Base-by-base conservation (phyloP, 2,888 invertebrate species). In the Lamellibrachia columna region DNA sequence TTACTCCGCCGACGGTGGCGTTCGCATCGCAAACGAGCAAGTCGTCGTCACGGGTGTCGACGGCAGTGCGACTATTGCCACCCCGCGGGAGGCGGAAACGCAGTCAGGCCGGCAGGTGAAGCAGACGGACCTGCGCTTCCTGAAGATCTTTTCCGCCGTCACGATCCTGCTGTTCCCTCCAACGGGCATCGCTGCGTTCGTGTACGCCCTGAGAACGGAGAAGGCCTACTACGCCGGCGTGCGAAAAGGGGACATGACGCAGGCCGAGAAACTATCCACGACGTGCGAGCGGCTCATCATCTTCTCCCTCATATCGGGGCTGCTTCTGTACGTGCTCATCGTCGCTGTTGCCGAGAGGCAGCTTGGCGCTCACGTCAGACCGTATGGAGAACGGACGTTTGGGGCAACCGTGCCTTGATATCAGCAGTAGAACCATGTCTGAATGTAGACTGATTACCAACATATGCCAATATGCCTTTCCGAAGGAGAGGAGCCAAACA, bases 81-180 rank as follows among this genome's bases (percentile, higher is more conserved):
- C 75, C 22, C 75, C 75, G 75, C 15, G 75, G 75, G 75, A 75
- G 75, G 75, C n/a, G 15, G 75, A 75, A 6, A 11, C 75, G n/a
- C 55, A 55, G 7, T 55, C 55, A 9, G 75, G 75, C n/a, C 75
- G 75, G 22, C 75, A 75, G n/a, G 75, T 75, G 22, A 75, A 75
- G 75, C 75, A 52, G 91, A 91, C 52, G 53, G 91, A 91, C 55
- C 91, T 91, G 28, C 91, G 53, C 58, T 58, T 58, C 55, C 58
- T 91, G 53, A 53, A 55, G 91, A 58, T 91, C 55, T 91, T 91
- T 53, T 53, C 91, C 3, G 53, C 91, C 53, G 28, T 91, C 11
- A 55, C 55, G 22, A 91, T 91, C 4, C 53, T n/a, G 53, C 40
- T 91, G 53, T 91, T 91, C 53, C 91, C 91, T 53, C 91, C 91